Evolutionary conservation across 2,888 invertebrate genomes (phyloP).

Genomic region (Stomorhina lunata): DNA sequence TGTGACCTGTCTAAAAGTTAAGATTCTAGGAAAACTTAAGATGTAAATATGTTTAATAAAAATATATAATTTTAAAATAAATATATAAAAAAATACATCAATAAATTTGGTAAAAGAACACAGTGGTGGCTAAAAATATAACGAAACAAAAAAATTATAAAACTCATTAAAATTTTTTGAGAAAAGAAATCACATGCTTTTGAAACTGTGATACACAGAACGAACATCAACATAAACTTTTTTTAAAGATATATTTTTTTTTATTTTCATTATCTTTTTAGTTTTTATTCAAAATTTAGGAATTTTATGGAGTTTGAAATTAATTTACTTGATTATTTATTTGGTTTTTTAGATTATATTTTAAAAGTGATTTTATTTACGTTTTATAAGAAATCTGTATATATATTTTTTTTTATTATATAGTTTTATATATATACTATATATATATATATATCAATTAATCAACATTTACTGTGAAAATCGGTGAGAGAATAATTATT

Average conservation of each 20-base stretch:
- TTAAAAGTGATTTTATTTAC: neutral
- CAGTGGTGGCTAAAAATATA: conserved; percentile 6
- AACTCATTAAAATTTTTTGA: conserved; percentile 22
- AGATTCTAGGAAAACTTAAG: conserved; percentile 12
- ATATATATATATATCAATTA: conserved; percentile 40
- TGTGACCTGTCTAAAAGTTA: neutral
- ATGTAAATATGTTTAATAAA: no score
- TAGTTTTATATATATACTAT: conserved; percentile 18
- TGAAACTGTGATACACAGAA: conserved; percentile 37
- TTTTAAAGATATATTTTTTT: neutral
- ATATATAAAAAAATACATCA: conserved; percentile 10
- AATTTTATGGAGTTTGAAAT: neutral
- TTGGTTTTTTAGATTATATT: conserved; percentile 3
- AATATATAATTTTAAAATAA: neutral
- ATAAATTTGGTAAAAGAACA: conserved; percentile 11
- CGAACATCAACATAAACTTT: conserved; percentile 19
- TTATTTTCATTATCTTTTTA: neutral
- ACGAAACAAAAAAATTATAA: conserved; percentile 20
- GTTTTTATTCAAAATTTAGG: conserved; percentile 11
- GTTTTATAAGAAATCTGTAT: conserved; percentile 17
- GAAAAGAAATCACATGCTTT: conserved; percentile 58
- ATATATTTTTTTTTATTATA: neutral
- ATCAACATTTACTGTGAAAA: conserved; percentile 63
- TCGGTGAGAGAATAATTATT: conserved; percentile 58
- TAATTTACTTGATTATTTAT: conserved; percentile 16